Percentiles rank a stretch among this genome's conserved stretches.
Conservation (phyloP, 2,888 invertebrate species). For the Holacanthella duospinosa region DNA sequence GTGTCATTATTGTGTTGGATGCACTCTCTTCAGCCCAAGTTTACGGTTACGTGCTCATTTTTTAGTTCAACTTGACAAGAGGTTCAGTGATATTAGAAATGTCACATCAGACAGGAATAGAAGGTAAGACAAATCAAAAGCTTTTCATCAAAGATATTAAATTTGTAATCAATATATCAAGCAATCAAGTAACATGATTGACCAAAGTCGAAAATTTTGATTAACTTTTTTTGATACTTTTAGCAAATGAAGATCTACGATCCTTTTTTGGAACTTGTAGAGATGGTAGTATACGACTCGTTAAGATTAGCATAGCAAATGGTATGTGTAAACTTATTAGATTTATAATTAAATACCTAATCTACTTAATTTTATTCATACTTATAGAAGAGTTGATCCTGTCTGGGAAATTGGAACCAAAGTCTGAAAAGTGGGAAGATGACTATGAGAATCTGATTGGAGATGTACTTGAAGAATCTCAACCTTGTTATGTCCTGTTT, state of each 20-base stretch:
- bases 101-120: conserved; percentile 86
- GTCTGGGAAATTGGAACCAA: conserved; percentile 54
- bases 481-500: conserved; percentile 85
- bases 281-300: conserved; percentile 64
- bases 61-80: too few species aligned
- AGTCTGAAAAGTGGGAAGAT: conserved; percentile 62
- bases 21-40: too few species aligned
- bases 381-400: conserved; percentile 61
- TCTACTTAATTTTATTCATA: conserved; percentile 12
- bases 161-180: too few species aligned
- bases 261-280: conserved; percentile 72
- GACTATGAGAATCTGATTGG: conserved; percentile 68
- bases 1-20: too few species aligned
- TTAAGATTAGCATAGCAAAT: conserved; percentile 77
- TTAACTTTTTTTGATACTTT: conserved; percentile 7
- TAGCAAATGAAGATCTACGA: conserved; percentile 71
- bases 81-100: too few species aligned
- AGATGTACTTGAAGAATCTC: conserved; percentile 60
- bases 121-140: conserved; percentile 49
- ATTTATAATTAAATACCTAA: too few species aligned
- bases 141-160: background rate
- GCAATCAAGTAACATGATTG: too few species aligned
- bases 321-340: conserved; percentile 47
- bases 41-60: too few species aligned
- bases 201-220: too few species aligned